Base-by-base conservation (phyloP, 30 jellyfish, hydroid and myxozoan species). In the Chironex yamaguchii region DNA sequence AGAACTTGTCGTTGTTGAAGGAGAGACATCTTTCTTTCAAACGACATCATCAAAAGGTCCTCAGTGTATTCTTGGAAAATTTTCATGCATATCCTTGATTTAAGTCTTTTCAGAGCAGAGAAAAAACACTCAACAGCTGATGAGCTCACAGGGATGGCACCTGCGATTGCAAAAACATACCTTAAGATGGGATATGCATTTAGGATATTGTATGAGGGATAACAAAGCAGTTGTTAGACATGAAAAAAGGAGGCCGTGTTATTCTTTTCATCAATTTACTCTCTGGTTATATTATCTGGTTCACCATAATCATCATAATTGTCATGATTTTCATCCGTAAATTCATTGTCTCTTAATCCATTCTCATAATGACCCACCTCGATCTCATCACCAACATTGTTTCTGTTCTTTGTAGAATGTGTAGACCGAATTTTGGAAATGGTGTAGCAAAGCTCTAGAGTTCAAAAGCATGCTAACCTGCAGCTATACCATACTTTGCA, bases 371-470 rank as follows among this genome's bases (percentile, higher is more conserved):
- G 64, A 34, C 24, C 82, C 29, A 17, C 30, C 26, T 68, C 82
- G 35, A n/a, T 68, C 67, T 31, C 67, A 13, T 68, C 30, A 68
- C 20, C 9, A 13, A 24, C 82, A 13, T 34, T 24, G 2, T 31
- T 11, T 4, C n/a, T 34, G 30, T 6, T 9, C 35, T 26, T 34
- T 2, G 76, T n/a, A 34, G 1, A 11, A 72, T 17, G 52, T 14
- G 11, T 3, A 12, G 36, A 28, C 53, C 48, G 32, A 75, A 75
- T 29, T n/a, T n/a, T n/a, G n/a, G n/a, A n/a, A n/a, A n/a, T 12
- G 76, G 29, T 26, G 21, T 30, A 0, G 79, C 79, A 75, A 75
- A 75, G 79, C 88, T 75, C 54, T 49, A 50, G 2, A 75, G 78
- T 33, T 75, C 88, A 1, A 27, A 42, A 21, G 88, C 80, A 29